These are phyloP conservation scores for Vimba vimba DNA, from an alignment of 2,113 vertebrate genomes.

Conservation along the genomic window DNA sequence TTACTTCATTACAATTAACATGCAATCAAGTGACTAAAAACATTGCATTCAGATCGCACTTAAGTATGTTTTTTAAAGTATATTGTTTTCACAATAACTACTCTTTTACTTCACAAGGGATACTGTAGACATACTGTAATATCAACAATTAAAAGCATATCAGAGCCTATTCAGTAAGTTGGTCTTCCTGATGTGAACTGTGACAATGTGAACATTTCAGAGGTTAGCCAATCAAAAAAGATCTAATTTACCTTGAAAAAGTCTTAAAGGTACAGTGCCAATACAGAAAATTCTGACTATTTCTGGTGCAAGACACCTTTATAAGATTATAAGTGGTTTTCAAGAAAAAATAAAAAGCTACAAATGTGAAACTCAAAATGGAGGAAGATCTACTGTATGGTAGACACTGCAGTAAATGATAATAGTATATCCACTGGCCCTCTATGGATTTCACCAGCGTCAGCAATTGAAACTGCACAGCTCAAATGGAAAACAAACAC, in stretches of 20 bases:
- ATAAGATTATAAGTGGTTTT: neutral
- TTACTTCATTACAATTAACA: neutral
- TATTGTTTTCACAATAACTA: neutral
- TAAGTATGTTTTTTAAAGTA: neutral
- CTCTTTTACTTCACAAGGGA: neutral
- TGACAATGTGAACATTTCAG: neutral
- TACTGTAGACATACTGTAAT: neutral
- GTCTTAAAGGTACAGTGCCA: neutral
- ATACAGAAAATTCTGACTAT: neutral
- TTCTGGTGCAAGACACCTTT: neutral
- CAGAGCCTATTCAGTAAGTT: neutral
- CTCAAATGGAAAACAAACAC: conserved; percentile 56
- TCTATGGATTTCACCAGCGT: conserved; percentile 37
- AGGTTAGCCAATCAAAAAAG: neutral
- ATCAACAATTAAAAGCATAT: neutral
- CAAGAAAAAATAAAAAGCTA: no score
- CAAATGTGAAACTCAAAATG: neutral
- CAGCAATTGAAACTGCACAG: conserved; percentile 44
- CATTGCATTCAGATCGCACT: neutral
- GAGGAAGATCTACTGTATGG: neutral
- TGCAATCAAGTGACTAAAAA: neutral
- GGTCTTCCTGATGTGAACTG: neutral
- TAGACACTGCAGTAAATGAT: neutral
- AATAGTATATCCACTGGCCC: neutral
- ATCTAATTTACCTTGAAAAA: neutral